Evolutionary conservation across 2,888 invertebrate genomes (phyloP).

Genomic region (Philopedon plagiatum): DNA sequence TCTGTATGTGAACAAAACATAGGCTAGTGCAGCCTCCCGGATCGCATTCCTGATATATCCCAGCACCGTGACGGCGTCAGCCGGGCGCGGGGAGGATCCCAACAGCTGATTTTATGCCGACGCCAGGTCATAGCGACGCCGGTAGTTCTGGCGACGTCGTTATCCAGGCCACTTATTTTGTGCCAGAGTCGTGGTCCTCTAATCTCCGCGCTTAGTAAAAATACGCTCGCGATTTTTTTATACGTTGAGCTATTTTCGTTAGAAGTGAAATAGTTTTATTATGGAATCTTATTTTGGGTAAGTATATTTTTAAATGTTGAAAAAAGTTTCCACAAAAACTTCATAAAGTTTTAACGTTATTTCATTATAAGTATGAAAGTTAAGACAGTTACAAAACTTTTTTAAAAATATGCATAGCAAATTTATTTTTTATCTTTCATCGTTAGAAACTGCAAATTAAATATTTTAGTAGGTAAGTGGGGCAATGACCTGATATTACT

Average conservation of each 20-base stretch:
- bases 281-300: neutral
- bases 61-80: slow-evolving; percentile 31
- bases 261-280: slow-evolving; percentile 12
- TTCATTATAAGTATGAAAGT: neutral
- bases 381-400: neutral
- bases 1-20: neutral
- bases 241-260: slow-evolving; percentile 8
- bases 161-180: slow-evolving; percentile 32
- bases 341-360: neutral
- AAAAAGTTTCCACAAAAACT: neutral
- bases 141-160: slow-evolving; percentile 47
- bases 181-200: slow-evolving; percentile 15
- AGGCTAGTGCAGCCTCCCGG: slow-evolving; percentile 31
- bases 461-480: neutral
- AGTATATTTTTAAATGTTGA: neutral
- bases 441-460: neutral
- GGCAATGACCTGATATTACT: neutral
- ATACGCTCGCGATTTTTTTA: slow-evolving; percentile 30
- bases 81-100: slow-evolving; percentile 43
- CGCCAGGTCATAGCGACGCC: slow-evolving; percentile 49
- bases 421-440: neutral
- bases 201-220: slow-evolving; percentile 28
- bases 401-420: neutral
- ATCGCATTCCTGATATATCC: slow-evolving; percentile 34
- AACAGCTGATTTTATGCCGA: slow-evolving; percentile 49